Evolutionary conservation across 2,797 vertebrate species (phyloP).

Genomic region (Hoplostethus atlanticus): DNA sequence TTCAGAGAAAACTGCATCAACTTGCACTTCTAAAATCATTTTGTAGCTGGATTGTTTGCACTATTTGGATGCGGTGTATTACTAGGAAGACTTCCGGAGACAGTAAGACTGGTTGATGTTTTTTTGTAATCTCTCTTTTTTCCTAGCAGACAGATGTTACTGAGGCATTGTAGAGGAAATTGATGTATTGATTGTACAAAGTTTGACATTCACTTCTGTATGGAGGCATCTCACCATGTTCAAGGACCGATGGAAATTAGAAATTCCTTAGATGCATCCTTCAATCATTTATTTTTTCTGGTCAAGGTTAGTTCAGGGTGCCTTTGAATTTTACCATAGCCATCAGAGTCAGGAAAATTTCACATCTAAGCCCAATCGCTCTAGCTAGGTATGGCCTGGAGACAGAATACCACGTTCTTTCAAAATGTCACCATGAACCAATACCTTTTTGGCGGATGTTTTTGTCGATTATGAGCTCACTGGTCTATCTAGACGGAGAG

Average conservation of each 20-base stretch:
- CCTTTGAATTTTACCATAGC: slow-evolving; percentile 1
- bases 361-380: not conserved
- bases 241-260: not conserved
- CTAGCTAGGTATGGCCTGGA: not conserved
- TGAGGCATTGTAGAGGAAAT: not conserved
- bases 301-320: slow-evolving; percentile 4
- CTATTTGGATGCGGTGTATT: slow-evolving; percentile 21
- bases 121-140: not conserved
- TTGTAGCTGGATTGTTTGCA: slow-evolving; percentile 19
- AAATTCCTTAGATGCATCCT: not conserved
- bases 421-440: slow-evolving; percentile 34
- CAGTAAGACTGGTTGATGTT: slow-evolving; percentile 2
- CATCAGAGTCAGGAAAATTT: not conserved
- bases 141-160: not conserved
- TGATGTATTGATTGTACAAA: not conserved
- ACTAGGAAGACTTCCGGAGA: slow-evolving; percentile 5
- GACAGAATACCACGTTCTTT: slow-evolving; percentile 1
- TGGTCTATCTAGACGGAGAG: slow-evolving; percentile 29
- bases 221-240: not conserved
- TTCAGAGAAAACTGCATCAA: slow-evolving; percentile 11
- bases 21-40: slow-evolving; percentile 32
- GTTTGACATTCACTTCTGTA: not conserved
- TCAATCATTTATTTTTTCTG: not conserved
- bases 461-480: slow-evolving; percentile 33
- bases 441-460: slow-evolving; percentile 18